phyloP scores from a whole-genome alignment of 2,888 invertebrate species.

The Lithosia quadra region DNA sequence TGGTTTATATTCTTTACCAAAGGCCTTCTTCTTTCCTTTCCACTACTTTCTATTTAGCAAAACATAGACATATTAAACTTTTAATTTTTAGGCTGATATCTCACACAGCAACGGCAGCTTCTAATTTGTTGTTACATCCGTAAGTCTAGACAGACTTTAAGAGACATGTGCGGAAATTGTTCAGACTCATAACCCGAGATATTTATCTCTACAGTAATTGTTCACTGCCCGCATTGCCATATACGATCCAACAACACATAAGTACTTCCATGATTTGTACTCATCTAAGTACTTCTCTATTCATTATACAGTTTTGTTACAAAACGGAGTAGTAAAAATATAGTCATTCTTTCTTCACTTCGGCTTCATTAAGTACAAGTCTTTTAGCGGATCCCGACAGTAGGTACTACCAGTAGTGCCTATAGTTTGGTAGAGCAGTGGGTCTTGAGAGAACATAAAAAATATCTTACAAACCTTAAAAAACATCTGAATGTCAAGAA shows the following conservation, averaged over 20 bases:
- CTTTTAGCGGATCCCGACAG: too few species aligned
- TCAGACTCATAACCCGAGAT: conserved; percentile 21
- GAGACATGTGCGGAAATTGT: conserved; percentile 23
- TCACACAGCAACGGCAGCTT: conserved; percentile 3
- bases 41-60: background rate
- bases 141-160: conserved; percentile 28
- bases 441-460: too few species aligned
- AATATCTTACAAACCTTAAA: too few species aligned
- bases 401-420: too few species aligned
- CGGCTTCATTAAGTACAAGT: too few species aligned
- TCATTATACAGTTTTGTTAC: background rate
- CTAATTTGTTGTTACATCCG: conserved; percentile 27
- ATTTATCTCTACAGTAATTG: conserved; percentile 23
- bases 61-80: background rate
- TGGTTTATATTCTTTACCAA: too few species aligned
- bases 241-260: conserved; percentile 12
- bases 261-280: conserved; percentile 5
- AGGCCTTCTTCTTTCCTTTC: too few species aligned
- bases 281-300: conserved; percentile 9
- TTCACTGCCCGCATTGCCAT: conserved; percentile 10
- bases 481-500: too few species aligned
- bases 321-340: background rate
- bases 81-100: background rate
- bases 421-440: too few species aligned
- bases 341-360: background rate